A percentile compares a stretch with the other conserved stretches of the same genome.
Conservation (phyloP, 2,113 vertebrate genomes). For the Prietella phreatophila region DNA sequence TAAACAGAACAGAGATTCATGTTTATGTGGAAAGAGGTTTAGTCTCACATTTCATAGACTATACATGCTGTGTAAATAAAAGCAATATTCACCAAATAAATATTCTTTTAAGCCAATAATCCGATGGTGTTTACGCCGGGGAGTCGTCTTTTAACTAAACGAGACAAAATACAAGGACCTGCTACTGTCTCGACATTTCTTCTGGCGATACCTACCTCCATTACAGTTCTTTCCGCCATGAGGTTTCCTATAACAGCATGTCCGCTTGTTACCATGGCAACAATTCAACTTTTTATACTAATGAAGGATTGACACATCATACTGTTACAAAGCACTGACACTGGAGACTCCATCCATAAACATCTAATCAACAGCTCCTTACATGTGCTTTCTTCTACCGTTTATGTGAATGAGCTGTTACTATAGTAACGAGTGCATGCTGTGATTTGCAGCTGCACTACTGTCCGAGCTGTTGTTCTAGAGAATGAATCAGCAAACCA, state of each 20-base stretch:
- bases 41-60: slow-evolving; percentile 23
- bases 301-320: not conserved
- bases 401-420: not conserved
- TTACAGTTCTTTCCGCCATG: not conserved
- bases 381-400: not conserved
- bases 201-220: not conserved
- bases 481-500: no score
- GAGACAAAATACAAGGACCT: no score
- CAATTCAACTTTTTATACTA: not conserved
- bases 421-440: not conserved
- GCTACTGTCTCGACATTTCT: no score
- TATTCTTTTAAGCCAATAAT: slow-evolving; percentile 42
- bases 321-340: not conserved
- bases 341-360: slow-evolving; percentile 2
- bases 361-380: not conserved
- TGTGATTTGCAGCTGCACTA: not conserved
- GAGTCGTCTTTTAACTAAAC: no score
- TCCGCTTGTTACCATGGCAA: not conserved
- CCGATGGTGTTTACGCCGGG: not conserved
- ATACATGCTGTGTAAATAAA: slow-evolving; percentile 45
- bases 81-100: slow-evolving; percentile 28
- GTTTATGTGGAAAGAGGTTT: slow-evolving; percentile 42
- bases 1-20: slow-evolving; percentile 15
- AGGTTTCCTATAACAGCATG: not conserved
- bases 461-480: no score